Percentiles rank a stretch among this genome's conserved stretches.
These are phyloP conservation scores for Tachysurus vachellii DNA, from an alignment of 2,113 vertebrate species.

Conservation along the genomic window DNA sequence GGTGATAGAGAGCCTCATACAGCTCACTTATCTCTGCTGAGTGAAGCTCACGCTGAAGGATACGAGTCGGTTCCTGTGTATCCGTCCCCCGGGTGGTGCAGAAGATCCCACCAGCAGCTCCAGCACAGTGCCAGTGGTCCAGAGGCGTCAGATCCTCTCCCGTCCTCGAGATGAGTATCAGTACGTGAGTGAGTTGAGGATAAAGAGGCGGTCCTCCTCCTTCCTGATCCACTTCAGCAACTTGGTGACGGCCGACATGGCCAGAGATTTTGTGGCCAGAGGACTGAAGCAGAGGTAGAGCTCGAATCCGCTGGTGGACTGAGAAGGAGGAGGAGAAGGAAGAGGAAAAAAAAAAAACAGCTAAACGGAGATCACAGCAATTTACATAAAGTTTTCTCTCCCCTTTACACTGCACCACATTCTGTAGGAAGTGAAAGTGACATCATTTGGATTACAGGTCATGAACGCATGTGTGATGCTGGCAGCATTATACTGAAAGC, in stretches of 20 bases:
- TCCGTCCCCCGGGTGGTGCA: no score
- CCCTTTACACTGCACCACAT: no score
- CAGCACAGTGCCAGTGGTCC: neutral
- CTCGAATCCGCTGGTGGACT: constrained; percentile 97
- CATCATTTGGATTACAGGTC: no score
- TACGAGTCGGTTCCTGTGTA: neutral
- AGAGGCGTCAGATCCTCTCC: neutral
- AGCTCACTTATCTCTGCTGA: neutral
- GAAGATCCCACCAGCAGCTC: no score
- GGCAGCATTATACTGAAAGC: no score
- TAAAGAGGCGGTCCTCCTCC: constrained; percentile 96
- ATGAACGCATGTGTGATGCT: no score
- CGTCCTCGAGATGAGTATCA: constrained; percentile 65
- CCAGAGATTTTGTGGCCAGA: constrained; percentile 86
- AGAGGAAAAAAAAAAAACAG: neutral
- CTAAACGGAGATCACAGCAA: neutral
- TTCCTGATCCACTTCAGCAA: constrained; percentile 98
- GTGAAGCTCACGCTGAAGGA: neutral
- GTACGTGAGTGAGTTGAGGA: constrained; percentile 90
- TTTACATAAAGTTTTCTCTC: neutral
- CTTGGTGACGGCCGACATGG: constrained; percentile 85
- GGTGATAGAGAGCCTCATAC: neutral
- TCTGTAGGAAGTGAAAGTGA: neutral
- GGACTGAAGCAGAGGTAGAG: constrained; percentile 96
- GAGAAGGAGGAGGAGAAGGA: neutral